phyloP scores from a whole-genome alignment of 2,113 vertebrate species.

The Chauna torquata region DNA sequence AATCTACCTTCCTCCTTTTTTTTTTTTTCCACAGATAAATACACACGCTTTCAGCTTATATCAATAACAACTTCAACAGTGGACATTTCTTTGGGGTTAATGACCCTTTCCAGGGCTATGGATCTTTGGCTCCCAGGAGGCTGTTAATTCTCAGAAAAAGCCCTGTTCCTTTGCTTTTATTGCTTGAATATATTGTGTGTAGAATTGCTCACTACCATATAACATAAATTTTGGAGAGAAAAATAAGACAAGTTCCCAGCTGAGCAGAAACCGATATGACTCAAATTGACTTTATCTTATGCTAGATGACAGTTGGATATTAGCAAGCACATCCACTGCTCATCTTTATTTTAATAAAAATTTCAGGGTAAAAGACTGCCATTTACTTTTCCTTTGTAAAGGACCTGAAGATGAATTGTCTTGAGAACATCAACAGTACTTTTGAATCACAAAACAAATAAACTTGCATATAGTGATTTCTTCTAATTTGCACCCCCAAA shows the following conservation, averaged over 20 bases:
- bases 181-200: conserved; percentile 7
- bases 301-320: neutral
- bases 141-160: conserved; percentile 4
- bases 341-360: neutral
- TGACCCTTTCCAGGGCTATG: neutral
- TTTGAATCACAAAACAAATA: neutral
- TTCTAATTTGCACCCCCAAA: neutral
- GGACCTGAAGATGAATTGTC: neutral
- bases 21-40: neutral
- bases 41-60: neutral
- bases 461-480: neutral
- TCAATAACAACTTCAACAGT: neutral
- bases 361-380: neutral
- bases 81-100: conserved; percentile 18
- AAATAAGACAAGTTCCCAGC: neutral
- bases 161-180: neutral
- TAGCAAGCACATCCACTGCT: neutral
- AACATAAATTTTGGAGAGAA: neutral
- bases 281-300: neutral
- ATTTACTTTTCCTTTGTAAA: neutral
- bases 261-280: neutral
- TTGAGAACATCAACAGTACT: neutral
- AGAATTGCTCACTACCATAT: neutral
- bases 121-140: neutral
- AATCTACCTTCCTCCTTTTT: neutral